Evolutionary conservation across 2,113 vertebrate genomes (phyloP).

Genomic region (Mellivora capensis): DNA sequence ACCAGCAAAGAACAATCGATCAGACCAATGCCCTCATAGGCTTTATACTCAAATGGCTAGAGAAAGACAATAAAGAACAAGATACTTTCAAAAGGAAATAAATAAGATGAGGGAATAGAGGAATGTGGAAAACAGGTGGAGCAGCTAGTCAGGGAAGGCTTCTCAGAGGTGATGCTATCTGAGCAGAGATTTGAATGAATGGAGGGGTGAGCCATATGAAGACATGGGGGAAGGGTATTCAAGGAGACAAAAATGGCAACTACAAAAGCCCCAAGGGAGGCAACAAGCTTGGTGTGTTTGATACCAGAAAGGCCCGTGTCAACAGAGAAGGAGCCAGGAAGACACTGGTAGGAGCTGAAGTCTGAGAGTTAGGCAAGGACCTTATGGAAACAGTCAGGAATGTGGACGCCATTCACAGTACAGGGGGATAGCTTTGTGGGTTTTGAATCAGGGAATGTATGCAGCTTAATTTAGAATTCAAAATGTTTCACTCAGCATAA

Average conservation of each 20-base stretch:
- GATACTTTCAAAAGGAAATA: background rate
- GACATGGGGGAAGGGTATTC: background rate
- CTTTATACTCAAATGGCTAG: background rate
- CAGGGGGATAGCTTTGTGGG: background rate
- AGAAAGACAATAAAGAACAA: background rate
- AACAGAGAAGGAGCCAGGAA: background rate
- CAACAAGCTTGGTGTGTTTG: background rate
- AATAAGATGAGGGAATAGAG: background rate
- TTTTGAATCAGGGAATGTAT: background rate
- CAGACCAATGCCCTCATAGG: background rate
- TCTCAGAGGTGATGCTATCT: background rate
- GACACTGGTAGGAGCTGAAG: background rate
- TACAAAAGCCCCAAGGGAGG: background rate
- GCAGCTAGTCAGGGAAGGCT: background rate
- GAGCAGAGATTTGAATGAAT: background rate
- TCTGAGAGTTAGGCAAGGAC: background rate
- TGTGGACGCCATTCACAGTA: background rate
- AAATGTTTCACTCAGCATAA: background rate
- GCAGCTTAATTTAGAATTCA: background rate
- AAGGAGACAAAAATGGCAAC: background rate
- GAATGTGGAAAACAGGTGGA: background rate
- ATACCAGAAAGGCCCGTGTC: background rate
- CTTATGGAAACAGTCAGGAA: background rate
- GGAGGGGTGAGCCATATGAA: background rate
- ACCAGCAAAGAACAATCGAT: slow-evolving; percentile 1